Evolutionary conservation across 2,888 invertebrate genomes (phyloP).

Genomic region (Leptinotarsa tumamoca): DNA sequence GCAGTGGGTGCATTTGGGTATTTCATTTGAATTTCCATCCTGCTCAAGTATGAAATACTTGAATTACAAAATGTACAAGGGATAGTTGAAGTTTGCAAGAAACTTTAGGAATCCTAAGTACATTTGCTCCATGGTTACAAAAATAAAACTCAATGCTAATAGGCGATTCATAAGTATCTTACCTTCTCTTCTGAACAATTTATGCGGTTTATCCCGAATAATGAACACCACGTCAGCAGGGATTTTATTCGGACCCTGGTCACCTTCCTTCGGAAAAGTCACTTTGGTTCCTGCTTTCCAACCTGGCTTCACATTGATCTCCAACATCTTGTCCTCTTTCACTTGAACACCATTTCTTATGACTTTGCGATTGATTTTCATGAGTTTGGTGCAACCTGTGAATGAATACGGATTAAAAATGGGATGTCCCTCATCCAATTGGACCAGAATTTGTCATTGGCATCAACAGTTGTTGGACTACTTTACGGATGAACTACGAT

Average conservation of each 20-base stretch:
- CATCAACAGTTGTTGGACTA: too few species aligned
- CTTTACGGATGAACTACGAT: too few species aligned
- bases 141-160: too few species aligned
- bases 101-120: too few species aligned
- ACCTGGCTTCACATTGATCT: slow-evolving; percentile 92
- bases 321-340: slow-evolving; percentile 91
- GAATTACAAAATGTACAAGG: too few species aligned
- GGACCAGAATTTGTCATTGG: too few species aligned
- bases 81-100: too few species aligned
- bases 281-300: slow-evolving; percentile 97
- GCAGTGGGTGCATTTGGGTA: too few species aligned
- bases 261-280: slow-evolving; percentile 95
- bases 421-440: not conserved
- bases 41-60: too few species aligned
- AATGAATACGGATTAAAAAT: not conserved
- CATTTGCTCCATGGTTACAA: too few species aligned
- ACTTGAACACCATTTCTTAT: slow-evolving; percentile 81
- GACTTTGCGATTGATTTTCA: slow-evolving; percentile 94
- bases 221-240: slow-evolving; percentile 96
- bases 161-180: not conserved
- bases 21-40: too few species aligned
- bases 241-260: slow-evolving; percentile 88
- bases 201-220: slow-evolving; percentile 91
- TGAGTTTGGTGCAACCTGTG: slow-evolving; percentile 84
- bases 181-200: slow-evolving; percentile 88